Conservation (phyloP, 2,113 vertebrate species). For the Macheiramphus alcinus region DNA sequence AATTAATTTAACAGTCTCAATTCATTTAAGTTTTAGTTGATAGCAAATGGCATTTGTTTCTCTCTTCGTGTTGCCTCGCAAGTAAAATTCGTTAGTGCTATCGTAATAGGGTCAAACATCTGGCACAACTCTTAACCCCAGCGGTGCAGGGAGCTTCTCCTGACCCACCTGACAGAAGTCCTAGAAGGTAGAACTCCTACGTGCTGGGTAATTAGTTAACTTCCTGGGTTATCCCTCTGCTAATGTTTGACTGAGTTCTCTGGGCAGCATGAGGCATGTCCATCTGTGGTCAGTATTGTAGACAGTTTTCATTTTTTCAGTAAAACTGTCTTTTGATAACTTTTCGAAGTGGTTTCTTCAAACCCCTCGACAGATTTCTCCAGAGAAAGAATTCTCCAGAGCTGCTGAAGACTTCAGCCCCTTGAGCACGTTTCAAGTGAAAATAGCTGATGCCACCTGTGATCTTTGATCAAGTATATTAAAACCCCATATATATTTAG, state of each 20-base stretch:
- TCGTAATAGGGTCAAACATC: accelerated
- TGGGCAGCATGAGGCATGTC: neutral
- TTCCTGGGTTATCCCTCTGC: neutral
- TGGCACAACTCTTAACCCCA: neutral
- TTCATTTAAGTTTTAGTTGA: neutral
- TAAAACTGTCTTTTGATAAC: no score
- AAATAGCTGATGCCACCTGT: neutral
- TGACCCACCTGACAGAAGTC: neutral
- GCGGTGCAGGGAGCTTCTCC: neutral
- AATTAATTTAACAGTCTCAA: neutral
- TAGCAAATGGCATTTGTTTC: neutral
- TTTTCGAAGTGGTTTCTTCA: neutral
- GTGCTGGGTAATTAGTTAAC: neutral
- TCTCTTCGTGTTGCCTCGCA: neutral
- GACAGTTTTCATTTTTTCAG: neutral
- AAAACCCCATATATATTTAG: neutral
- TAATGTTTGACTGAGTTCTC: accelerated
- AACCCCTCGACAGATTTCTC: neutral
- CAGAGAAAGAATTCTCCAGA: neutral
- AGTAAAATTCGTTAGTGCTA: neutral
- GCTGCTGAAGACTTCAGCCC: neutral
- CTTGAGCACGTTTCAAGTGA: neutral
- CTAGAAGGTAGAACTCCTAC: neutral
- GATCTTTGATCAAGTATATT: neutral
- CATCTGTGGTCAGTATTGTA: accelerated